Conservation (phyloP, 2,797 vertebrate genomes). For the Merluccius polli region DNA sequence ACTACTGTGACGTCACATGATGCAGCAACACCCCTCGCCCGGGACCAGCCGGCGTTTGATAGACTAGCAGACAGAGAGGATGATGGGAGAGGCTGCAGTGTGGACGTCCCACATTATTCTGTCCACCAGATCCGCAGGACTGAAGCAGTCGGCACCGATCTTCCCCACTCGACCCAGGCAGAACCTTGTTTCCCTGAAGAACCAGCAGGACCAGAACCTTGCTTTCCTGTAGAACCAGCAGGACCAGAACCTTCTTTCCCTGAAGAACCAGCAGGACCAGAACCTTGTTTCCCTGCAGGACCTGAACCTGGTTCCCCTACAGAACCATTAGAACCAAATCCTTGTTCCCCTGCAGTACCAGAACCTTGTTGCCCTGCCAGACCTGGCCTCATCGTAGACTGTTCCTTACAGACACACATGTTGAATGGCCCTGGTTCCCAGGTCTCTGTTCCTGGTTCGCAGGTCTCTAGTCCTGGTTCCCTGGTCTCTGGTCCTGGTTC, state of each 20-base stretch:
- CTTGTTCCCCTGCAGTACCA: neutral
- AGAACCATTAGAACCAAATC: neutral
- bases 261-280: conserved; percentile 9
- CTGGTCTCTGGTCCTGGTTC: no score
- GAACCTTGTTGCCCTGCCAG: neutral
- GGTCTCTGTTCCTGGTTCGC: no score
- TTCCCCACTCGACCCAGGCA: neutral
- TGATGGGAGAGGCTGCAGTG: conserved; percentile 19
- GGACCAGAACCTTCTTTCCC: conserved; percentile 20
- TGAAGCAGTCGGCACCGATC: neutral
- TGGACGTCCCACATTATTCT: conserved; percentile 69
- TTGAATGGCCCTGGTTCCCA: neutral
- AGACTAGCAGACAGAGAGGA: conserved; percentile 40
- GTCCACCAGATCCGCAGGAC: conserved; percentile 75
- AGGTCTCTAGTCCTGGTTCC: no score
- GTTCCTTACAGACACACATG: neutral
- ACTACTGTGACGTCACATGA: conserved; percentile 86
- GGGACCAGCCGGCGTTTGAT: conserved; percentile 60
- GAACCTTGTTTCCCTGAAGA: no score
- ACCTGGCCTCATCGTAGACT: neutral
- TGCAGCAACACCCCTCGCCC: conserved; percentile 66
- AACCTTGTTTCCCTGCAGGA: no score
- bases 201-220: neutral
- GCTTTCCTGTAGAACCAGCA: neutral
- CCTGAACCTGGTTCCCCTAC: neutral